Conservation (phyloP, 2,797 vertebrate genomes). For the Acropternis orthonyx region DNA sequence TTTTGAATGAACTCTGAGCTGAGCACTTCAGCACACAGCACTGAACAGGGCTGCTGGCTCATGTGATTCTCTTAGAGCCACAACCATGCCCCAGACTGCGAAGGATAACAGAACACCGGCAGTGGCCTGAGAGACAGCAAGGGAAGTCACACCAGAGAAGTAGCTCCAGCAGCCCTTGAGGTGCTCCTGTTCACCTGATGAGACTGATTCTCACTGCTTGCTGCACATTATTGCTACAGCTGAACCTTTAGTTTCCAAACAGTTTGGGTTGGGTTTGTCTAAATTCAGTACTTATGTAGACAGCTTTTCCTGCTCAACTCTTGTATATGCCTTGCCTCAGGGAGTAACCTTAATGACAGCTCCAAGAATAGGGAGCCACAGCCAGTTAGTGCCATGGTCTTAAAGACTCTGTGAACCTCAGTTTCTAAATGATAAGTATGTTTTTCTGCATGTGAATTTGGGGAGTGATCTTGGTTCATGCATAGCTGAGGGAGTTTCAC, state of each 20-base stretch:
- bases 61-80: neutral
- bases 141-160: neutral
- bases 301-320: neutral
- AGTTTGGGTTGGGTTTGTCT: fast-evolving
- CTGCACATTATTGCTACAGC: neutral
- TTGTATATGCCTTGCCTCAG: neutral
- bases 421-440: neutral
- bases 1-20: neutral
- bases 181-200: neutral
- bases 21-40: neutral
- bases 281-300: neutral
- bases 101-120: fast-evolving
- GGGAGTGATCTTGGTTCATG: neutral
- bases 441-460: fast-evolving
- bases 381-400: neutral
- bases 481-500: neutral
- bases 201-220: neutral
- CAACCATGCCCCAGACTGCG: neutral
- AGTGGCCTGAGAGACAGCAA: neutral
- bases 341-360: neutral
- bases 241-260: neutral
- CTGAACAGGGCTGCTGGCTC: neutral
- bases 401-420: neutral
- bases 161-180: neutral
- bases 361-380: neutral